Percentiles rank a stretch among this genome's conserved stretches.
These are phyloP conservation scores for Eurois occulta DNA, from an alignment of 2,888 invertebrate species.

Conservation along the genomic window DNA sequence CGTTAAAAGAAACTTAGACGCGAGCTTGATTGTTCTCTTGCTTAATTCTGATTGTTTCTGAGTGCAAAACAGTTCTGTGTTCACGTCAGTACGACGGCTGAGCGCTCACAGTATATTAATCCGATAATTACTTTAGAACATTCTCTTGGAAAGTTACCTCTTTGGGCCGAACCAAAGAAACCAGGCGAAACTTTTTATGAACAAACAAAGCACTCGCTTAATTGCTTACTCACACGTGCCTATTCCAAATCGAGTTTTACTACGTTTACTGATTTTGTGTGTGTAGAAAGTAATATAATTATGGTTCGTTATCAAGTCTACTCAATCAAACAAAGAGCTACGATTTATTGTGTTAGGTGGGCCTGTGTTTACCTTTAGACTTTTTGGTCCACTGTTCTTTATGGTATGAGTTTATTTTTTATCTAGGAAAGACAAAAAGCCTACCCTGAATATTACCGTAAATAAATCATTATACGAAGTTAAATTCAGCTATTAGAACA, in stretches of 20 bases:
- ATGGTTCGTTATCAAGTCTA: conserved; percentile 57
- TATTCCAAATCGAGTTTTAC: conserved; percentile 65
- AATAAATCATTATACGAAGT: background rate
- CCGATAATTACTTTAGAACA: conserved; percentile 90
- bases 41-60: conserved; percentile 89
- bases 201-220: conserved; percentile 82
- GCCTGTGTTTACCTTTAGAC: conserved; percentile 11
- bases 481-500: background rate
- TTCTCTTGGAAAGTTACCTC: conserved; percentile 85
- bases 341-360: conserved; percentile 28
- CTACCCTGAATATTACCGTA: too few species aligned
- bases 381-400: conserved; percentile 3
- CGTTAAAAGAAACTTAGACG: conserved; percentile 90
- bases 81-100: conserved; percentile 83
- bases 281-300: conserved; percentile 62
- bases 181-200: conserved; percentile 82
- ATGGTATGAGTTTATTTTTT: conserved; percentile 1
- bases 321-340: conserved; percentile 52
- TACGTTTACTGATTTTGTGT: conserved; percentile 64
- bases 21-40: conserved; percentile 87
- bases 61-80: conserved; percentile 84
- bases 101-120: conserved; percentile 87
- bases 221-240: conserved; percentile 80
- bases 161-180: conserved; percentile 78
- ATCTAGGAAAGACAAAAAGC: background rate